Evolutionary conservation across 2,888 invertebrate genomes (phyloP), one percentile per base, ranked within the genome.

Genomic region (Sphinx pinastri): DNA sequence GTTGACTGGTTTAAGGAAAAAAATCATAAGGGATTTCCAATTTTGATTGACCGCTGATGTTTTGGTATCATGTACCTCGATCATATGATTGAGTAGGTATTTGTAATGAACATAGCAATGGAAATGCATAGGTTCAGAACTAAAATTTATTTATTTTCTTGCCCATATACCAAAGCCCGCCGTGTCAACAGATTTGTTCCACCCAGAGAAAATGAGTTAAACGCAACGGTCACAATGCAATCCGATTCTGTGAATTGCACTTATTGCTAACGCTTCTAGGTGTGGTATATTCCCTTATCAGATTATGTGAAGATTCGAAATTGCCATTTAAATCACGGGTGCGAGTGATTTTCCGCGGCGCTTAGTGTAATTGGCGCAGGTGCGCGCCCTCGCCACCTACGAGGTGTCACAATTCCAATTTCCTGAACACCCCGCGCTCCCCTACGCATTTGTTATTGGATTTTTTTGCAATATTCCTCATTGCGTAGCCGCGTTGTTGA

Each of bases 381-480:
- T 86, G 86, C 77, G 74, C 75, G 72, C 72, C 76, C 80, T 79
- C 81, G 75, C 78, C 77, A 73, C 77, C 77, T 81, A 81, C 77
- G 81, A 84, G 82, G 86, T 89, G 88, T 88, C 88, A 86, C 84
- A 86, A 81, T 86, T 87, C 87, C 89, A 89, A 91, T 90, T 90
- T 90, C 88, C 88, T 84, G 81, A 75, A 76, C 82, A 77, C 80
- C 82, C 81, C 75, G 75, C 74, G 74, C 57, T 71, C 71, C 77
- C 79, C 73, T 77, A 68, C 71, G 74, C 77, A 74, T 76, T 74
- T 78, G 81, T 91, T 90, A 89, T 91, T 90, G 85, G 88, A 85
- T 88, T 91, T 91, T 86, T 83, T 88, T 85, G 85, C 87, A 88
- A 90, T 91, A 89, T 90, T 87, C 87, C 84, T 86, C 86, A 85